Conservation (phyloP, 2,888 invertebrate genomes). For the Laothoe populi region DNA sequence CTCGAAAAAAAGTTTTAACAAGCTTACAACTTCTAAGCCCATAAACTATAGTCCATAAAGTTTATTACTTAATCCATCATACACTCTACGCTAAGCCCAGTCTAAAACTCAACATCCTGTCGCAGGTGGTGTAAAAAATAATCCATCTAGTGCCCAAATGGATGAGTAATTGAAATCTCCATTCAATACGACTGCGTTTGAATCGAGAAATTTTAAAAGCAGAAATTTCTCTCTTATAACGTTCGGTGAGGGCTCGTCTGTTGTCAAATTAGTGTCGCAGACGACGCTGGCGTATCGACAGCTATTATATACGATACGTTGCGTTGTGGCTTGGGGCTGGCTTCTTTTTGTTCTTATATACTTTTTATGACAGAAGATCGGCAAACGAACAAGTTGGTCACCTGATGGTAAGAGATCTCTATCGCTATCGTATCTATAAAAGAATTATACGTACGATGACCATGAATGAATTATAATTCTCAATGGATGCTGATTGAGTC, state of each 20-base stretch:
- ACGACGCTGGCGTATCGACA: not conserved
- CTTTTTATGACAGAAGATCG: too few species aligned
- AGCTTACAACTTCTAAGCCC: too few species aligned
- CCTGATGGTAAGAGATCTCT: too few species aligned
- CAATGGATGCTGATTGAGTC: too few species aligned
- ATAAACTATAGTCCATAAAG: too few species aligned
- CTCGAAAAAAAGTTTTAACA: too few species aligned
- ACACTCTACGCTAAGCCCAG: not conserved
- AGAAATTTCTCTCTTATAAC: not conserved
- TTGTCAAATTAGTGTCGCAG: conserved; percentile 18
- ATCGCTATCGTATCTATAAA: too few species aligned
- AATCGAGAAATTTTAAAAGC: conserved; percentile 19
- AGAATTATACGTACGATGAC: too few species aligned
- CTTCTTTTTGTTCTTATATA: not conserved
- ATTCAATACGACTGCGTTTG: conserved; percentile 4
- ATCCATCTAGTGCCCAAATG: not conserved
- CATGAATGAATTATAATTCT: too few species aligned
- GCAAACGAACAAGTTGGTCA: too few species aligned
- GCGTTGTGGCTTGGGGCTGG: not conserved
- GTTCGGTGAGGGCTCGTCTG: conserved; percentile 7
- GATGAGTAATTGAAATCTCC: conserved; percentile 15
- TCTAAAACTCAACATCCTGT: not conserved
- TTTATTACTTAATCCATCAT: too few species aligned
- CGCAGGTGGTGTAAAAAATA: not conserved
- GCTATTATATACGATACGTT: conserved; percentile 12